Percentiles rank a stretch among this genome's conserved stretches.
Evolutionary conservation across 1,140 invertebrate genomes (phyloP).

Genomic region (Dermatophagoides farinae): DNA sequence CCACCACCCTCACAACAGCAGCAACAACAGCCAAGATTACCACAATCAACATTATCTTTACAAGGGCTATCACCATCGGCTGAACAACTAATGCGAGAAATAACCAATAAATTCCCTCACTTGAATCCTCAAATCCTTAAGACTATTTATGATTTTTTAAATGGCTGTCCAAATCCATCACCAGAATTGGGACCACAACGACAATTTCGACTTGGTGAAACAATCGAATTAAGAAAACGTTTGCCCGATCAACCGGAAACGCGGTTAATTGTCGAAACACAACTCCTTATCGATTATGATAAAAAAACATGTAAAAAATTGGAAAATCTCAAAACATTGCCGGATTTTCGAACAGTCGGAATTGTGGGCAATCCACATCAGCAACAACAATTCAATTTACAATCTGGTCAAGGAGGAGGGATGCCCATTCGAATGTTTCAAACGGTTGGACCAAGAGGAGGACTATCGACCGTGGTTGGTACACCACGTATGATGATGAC

Average conservation of each 20-base stretch:
- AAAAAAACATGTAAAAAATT: constrained; percentile 81
- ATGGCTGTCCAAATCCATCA: constrained; percentile 22
- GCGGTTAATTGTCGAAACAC: constrained; percentile 62
- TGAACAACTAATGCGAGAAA: constrained; percentile 52
- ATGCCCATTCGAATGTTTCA: no score
- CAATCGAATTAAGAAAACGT: constrained; percentile 67
- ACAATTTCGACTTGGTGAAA: constrained; percentile 72
- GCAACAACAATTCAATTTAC: no score
- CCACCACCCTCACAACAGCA: neutral
- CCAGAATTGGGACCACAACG: constrained; percentile 54
- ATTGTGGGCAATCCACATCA: no score
- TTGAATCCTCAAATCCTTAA: constrained; percentile 89
- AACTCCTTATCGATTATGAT: constrained; percentile 90
- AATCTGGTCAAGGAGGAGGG: no score
- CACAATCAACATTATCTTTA: neutral
- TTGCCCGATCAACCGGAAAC: constrained; percentile 43
- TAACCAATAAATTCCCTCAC: constrained; percentile 78
- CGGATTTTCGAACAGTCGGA: no score
- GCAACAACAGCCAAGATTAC: neutral
- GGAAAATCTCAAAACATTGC: constrained; percentile 37
- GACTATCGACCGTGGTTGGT: no score
- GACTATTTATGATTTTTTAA: constrained; percentile 87
- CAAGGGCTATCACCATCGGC: neutral
- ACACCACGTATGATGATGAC: no score
- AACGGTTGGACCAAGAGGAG: no score